Conservation (phyloP, 23 tunicate species). For the Trididemnum miniatum region DNA sequence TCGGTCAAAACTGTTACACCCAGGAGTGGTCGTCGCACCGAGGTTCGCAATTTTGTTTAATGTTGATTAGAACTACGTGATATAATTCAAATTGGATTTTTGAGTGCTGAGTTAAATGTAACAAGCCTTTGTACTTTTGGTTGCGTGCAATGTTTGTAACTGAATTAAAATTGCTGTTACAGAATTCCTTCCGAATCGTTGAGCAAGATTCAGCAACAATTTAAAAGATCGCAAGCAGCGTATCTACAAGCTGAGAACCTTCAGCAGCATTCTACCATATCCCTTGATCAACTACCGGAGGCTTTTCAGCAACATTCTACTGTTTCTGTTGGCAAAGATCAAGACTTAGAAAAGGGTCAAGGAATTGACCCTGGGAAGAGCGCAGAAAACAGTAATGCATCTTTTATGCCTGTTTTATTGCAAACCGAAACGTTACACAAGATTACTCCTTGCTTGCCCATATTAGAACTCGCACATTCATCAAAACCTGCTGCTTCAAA, state of each 20-base stretch:
- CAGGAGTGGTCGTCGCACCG: too few species aligned
- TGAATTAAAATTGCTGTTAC: too few species aligned
- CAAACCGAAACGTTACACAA: background rate
- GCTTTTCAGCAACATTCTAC: background rate
- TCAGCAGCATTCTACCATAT: background rate
- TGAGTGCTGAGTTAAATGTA: too few species aligned
- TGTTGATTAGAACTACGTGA: too few species aligned
- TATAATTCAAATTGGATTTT: too few species aligned
- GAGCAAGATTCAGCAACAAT: slow-evolving; percentile 23
- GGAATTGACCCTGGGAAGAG: background rate
- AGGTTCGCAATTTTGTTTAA: too few species aligned
- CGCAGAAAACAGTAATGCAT: background rate
- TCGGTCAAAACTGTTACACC: too few species aligned
- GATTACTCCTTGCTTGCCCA: background rate
- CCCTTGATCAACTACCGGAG: slow-evolving; percentile 21
- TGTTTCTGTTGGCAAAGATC: too few species aligned
- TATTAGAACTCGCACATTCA: background rate
- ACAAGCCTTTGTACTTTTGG: too few species aligned
- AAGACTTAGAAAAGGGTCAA: background rate
- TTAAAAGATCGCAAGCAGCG: slow-evolving; percentile 18
- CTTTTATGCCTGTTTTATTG: background rate
- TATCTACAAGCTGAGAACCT: slow-evolving; percentile 32
- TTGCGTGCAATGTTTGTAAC: too few species aligned
- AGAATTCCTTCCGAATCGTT: background rate
- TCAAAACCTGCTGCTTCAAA: background rate